These are phyloP conservation scores for Porites lobata DNA, from an alignment of 92 coral and sea anemone genomes.

Conservation along the genomic window DNA sequence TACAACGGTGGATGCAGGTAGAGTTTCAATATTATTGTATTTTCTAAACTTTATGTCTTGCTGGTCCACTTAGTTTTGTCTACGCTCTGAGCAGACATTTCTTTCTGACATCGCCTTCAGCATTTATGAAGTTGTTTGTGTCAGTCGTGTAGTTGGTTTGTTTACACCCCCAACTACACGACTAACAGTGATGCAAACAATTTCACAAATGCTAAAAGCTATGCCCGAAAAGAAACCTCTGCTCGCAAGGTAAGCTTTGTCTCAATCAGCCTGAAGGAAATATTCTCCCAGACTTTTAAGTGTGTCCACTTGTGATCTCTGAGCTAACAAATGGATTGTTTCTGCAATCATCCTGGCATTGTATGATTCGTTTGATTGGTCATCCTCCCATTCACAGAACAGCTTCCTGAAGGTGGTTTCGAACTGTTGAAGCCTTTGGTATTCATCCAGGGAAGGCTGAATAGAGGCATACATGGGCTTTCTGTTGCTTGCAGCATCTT, in stretches of 20 bases:
- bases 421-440: conserved; percentile 4
- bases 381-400: conserved; percentile 15
- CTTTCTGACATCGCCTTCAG: too few species aligned
- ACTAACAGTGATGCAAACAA: too few species aligned
- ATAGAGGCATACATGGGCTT: conserved; percentile 36
- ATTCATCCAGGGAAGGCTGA: conserved; percentile 24
- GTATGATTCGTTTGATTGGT: background rate
- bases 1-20: too few species aligned
- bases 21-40: too few species aligned
- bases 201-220: too few species aligned
- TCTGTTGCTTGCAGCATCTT: conserved; percentile 36
- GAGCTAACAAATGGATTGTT: conserved; percentile 13
- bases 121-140: too few species aligned
- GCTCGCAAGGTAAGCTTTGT: background rate
- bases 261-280: background rate
- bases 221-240: too few species aligned
- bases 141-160: too few species aligned
- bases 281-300: background rate
- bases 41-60: too few species aligned
- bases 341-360: conserved; percentile 15
- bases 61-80: too few species aligned
- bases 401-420: conserved; percentile 9
- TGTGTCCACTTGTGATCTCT: conserved; percentile 28
- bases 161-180: too few species aligned
- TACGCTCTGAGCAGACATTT: too few species aligned